These are phyloP conservation scores for Lepus europaeus DNA, from an alignment of 2,113 vertebrate species.

Conservation along the genomic window DNA sequence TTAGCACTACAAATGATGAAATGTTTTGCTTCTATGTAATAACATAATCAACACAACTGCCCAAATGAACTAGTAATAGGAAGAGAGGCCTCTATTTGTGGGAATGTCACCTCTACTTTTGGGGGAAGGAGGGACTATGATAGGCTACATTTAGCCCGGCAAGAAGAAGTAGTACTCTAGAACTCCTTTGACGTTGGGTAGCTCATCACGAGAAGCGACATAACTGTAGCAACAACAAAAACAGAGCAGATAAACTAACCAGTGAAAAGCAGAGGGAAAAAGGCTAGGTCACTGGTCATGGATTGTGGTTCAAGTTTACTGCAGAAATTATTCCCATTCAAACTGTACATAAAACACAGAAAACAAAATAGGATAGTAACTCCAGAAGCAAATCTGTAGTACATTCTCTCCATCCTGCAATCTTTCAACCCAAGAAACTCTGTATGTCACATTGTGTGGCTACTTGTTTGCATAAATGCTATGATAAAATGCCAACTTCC, in stretches of 20 bases:
- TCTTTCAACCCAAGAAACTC: not conserved
- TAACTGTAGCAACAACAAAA: not conserved
- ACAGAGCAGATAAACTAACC: not conserved
- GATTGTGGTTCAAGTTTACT: too few species aligned
- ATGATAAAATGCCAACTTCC: not conserved
- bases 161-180: not conserved
- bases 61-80: not conserved
- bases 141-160: not conserved
- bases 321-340: not conserved
- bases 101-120: not conserved
- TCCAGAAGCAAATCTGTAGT: fast-evolving
- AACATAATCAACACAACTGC: not conserved
- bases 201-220: not conserved
- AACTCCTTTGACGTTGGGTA: not conserved
- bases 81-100: not conserved
- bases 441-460: too few species aligned
- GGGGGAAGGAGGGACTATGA: not conserved
- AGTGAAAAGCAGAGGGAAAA: not conserved
- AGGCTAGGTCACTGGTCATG: not conserved
- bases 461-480: not conserved
- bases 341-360: not conserved
- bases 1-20: not conserved
- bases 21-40: slow-evolving; percentile 17
- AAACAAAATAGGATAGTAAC: not conserved
- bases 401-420: not conserved